Base-by-base conservation (phyloP, 1,140 invertebrate species). In the Diplogasteroides magnus region DNA sequence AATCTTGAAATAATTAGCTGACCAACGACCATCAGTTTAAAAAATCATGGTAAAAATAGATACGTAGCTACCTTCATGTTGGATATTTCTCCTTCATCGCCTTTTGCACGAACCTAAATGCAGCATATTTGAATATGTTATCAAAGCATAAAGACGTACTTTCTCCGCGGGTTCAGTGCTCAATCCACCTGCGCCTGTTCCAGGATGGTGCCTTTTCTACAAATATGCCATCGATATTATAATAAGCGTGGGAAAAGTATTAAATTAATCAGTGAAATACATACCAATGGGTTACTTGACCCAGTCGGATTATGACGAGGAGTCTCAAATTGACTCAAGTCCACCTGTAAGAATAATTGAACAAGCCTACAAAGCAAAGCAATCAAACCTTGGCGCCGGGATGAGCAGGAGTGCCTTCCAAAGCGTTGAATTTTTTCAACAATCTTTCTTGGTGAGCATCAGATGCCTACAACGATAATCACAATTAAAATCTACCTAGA, bases 401-500 rank as follows among this genome's bases (percentile, higher is more conserved):
- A 64, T 77, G 77, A n/a, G 78, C 68, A 29, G 77, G 79, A 14
- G 79, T 80, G 3, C 65, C 57, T 66, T 81, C 79, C 0, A 78
- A 23, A 1, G 76, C 63, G 25, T 75, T 86, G 83, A 93, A 94
- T 56, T 88, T 88, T 23, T 61, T 61, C 11, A 61, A 14, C 13
- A 29, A 15, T 11, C 59, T 11, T 19, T 48, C 37, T 6, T 48
- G 6, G 37, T 48, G 37, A 6, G 37, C 37, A 48, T 48, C 19
- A 6, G 37, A 6, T 6, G 6, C 37, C 37, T 48, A 19, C 6
- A 48, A 11, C 6, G 19, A 48, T 48, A 11, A 19, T 48, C 6
- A 6, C 6, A 48, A 11, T 11, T 48, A 48, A 48, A 6, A 48
- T 48, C 60, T 68, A 32, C 56, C n/a, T 61, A 58, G 15, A 26